Evolutionary conservation across 2,797 vertebrate species (phyloP).

Genomic region (Falco cherrug): DNA sequence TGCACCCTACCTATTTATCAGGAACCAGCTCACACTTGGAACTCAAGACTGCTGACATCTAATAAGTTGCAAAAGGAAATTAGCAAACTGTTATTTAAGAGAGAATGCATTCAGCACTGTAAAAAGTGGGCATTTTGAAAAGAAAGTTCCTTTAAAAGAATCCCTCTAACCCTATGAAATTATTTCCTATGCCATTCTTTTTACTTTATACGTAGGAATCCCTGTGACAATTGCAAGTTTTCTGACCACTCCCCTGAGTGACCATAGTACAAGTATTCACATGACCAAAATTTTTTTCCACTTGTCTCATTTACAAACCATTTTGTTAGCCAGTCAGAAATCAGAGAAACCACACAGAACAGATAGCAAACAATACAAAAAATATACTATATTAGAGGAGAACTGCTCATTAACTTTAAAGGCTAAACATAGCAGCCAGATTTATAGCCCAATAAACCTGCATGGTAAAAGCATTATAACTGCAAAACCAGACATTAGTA

Average conservation of each 20-base stretch:
- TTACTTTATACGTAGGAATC: background rate
- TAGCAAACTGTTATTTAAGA: background rate
- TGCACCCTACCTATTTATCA: background rate
- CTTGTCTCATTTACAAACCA: background rate
- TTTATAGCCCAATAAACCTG: background rate
- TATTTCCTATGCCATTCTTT: background rate
- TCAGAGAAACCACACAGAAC: background rate
- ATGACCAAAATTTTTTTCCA: background rate
- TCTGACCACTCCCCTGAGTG: background rate
- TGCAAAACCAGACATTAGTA: background rate
- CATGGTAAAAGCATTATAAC: background rate
- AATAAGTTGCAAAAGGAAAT: background rate
- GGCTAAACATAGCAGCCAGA: background rate
- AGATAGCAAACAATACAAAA: background rate
- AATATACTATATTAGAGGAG: background rate
- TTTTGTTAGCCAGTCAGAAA: background rate
- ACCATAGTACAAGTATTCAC: background rate
- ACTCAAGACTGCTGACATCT: background rate
- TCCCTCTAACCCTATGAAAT: background rate
- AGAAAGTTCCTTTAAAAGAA: background rate
- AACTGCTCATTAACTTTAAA: background rate
- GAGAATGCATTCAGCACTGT: background rate
- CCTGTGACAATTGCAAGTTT: background rate
- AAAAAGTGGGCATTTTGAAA: background rate
- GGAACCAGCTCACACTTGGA: background rate